These are phyloP conservation scores for Zaprionus vittiger DNA, from an alignment of 1,140 invertebrate genomes.

Conservation along the genomic window DNA sequence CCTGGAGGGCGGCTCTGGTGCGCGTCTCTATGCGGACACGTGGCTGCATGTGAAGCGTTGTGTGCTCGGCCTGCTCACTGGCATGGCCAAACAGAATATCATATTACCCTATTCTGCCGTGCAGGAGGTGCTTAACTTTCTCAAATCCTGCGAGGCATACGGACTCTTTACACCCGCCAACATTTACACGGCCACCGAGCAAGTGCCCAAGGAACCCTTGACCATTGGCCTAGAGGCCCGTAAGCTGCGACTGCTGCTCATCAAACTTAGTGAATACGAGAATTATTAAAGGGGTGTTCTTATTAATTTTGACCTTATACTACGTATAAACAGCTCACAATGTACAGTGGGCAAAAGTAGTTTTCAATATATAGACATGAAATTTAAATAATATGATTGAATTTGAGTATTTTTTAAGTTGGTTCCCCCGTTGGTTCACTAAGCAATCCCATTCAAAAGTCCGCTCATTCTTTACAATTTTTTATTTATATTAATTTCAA, in stretches of 20 bases:
- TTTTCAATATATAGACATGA: no score
- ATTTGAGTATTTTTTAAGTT: background rate
- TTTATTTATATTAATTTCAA: conserved; percentile 58
- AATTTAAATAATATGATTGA: background rate
- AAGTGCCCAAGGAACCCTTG: conserved; percentile 68
- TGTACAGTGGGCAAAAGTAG: no score
- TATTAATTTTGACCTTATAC: no score
- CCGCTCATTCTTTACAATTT: conserved; percentile 54
- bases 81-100: conserved; percentile 94
- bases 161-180: conserved; percentile 81
- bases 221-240: conserved; percentile 83
- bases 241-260: conserved; percentile 69
- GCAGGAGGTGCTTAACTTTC: conserved; percentile 94
- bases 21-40: conserved; percentile 93
- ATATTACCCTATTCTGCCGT: conserved; percentile 93
- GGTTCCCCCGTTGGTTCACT: no score
- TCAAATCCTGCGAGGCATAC: conserved; percentile 92
- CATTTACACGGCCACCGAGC: conserved; percentile 73
- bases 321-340: no score
- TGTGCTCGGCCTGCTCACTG: conserved; percentile 95
- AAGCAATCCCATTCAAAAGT: background rate
- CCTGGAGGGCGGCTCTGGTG: conserved; percentile 78
- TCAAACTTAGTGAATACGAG: conserved; percentile 81
- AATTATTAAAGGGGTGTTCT: conserved; percentile 25
- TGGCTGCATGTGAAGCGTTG: conserved; percentile 98